phyloP scores from a whole-genome alignment of 2,113 vertebrate species.

The Charadrius vociferus region DNA sequence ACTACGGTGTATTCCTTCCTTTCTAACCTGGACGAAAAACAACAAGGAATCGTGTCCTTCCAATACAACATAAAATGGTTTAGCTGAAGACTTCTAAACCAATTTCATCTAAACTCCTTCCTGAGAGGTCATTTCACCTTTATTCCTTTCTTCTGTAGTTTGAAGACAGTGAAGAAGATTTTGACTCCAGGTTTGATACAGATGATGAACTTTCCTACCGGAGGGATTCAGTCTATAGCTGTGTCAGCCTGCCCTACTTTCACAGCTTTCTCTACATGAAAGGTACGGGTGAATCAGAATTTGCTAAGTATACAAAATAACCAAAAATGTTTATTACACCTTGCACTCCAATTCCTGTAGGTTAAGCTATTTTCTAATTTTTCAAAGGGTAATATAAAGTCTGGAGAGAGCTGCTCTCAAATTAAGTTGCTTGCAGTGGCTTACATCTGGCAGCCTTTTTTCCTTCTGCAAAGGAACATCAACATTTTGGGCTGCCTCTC shows the following conservation, averaged over 20 bases:
- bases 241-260: slow-evolving; percentile 94
- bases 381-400: background rate
- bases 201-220: slow-evolving; percentile 92
- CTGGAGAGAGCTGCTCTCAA: background rate
- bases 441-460: background rate
- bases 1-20: fast-evolving
- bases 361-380: background rate
- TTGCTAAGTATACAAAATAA: background rate
- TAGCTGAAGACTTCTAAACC: background rate
- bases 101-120: background rate
- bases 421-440: background rate
- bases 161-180: slow-evolving; percentile 97
- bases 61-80: background rate
- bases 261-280: slow-evolving; percentile 97
- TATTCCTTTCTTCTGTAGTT: slow-evolving; percentile 77
- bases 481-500: background rate
- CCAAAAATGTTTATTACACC: background rate
- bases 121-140: background rate
- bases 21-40: background rate
- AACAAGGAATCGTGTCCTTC: background rate
- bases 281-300: slow-evolving; percentile 75
- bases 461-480: background rate
- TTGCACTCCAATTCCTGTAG: background rate
- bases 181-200: slow-evolving; percentile 90
- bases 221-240: slow-evolving; percentile 95